Base-by-base conservation (phyloP, 2,888 invertebrate species). In the Drosophila gaucha region DNA sequence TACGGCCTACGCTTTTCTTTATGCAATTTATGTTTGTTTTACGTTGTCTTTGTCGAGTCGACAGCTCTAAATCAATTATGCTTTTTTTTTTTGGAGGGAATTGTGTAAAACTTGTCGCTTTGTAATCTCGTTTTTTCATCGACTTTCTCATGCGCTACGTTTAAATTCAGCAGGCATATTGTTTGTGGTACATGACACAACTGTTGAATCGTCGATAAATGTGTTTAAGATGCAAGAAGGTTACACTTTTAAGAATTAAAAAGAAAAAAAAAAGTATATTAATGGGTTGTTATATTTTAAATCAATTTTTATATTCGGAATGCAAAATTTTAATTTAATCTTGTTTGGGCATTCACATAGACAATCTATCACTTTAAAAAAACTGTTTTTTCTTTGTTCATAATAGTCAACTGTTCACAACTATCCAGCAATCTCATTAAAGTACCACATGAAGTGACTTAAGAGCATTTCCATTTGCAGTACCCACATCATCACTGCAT, bases 21-120 rank as follows among this genome's bases (percentile, higher is more conserved):
- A 69, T 71, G 74, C 73, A 76, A 75, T 83, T 59, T 69, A 63
- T 62, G 67, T 56, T 52, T 58, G 41, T 44, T 51, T 52, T 50
- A 65, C 44, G 30, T 44, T 74, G 70, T 55, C 49, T 67, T 62
- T 39, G 50, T 60, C 52, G 64, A 70, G 44, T 51, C 85, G 68
- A 72, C 72, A 67, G 51, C 67, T 65, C 59, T 74, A 79, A 85
- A 82, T 85, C 80, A 82, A 82, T 85, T 85, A 82, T 72, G 33
- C 67, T 52, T 50, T 56, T 28, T 4, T 65, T 52, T 50, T 56
- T 28, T 4, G 47, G 38, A 44, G 50, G 50, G 60, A 67, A 49
- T 71, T 74, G 67, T 63, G 49, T 64, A 71, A 68, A 72, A 75
- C 58, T 63, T 72, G 71, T 68, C 63, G 70, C 51, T 62, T 28